A percentile compares a stretch with the other conserved stretches of the same genome.
These are phyloP conservation scores for Pachypsylla venusta DNA, from an alignment of 1,140 invertebrate species.

Conservation along the genomic window DNA sequence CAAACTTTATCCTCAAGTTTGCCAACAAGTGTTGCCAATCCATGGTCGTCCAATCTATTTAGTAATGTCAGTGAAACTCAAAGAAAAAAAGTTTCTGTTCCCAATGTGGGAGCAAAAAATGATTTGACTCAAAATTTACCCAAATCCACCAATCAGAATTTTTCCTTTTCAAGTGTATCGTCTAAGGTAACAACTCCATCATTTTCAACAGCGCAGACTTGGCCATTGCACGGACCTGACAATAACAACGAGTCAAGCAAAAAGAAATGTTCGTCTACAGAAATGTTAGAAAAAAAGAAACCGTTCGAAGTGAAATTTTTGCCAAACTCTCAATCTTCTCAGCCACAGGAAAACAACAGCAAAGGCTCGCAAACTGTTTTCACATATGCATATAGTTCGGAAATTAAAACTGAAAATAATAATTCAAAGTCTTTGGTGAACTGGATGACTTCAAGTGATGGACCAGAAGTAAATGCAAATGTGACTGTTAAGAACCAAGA, in stretches of 20 bases:
- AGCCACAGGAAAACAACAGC: not conserved
- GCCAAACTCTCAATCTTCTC: not conserved
- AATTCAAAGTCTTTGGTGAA: conserved; percentile 35
- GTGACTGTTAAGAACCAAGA: too few relatives aligned
- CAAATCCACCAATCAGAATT: too few relatives aligned
- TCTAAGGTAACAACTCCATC: too few relatives aligned
- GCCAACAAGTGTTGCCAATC: not conserved
- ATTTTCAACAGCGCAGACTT: too few relatives aligned
- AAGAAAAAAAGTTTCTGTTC: too few relatives aligned
- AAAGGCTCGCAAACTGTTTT: not conserved
- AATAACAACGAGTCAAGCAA: not conserved
- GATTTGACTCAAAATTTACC: too few relatives aligned
- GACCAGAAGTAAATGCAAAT: too few relatives aligned
- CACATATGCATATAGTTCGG: conserved; percentile 12
- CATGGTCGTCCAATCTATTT: not conserved
- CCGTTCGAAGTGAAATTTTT: not conserved
- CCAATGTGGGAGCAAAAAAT: too few relatives aligned
- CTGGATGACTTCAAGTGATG: conserved; percentile 42
- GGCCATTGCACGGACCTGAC: too few relatives aligned
- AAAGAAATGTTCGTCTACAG: not conserved
- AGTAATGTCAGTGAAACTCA: too few relatives aligned
- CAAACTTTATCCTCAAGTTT: not conserved
- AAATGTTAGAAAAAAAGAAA: not conserved
- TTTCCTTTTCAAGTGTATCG: too few relatives aligned
- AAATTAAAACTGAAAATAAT: conserved; percentile 19